These are phyloP conservation scores for Synanthedon tipuliformis DNA, from an alignment of 2,888 invertebrate species.

Conservation along the genomic window DNA sequence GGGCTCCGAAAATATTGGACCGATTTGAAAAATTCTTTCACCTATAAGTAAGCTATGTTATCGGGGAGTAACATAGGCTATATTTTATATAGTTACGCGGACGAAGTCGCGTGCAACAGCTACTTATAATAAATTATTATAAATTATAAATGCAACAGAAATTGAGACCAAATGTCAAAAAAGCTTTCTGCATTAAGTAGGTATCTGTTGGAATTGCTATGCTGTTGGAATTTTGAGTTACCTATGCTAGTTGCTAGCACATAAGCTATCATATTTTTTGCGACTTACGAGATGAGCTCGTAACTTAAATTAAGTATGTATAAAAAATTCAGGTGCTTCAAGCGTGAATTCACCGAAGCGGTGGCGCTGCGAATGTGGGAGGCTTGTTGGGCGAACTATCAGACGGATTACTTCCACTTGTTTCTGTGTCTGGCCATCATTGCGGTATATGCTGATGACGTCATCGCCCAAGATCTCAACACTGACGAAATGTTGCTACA, in stretches of 20 bases:
- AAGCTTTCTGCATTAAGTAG: too few relatives aligned
- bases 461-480: slow-evolving; percentile 90
- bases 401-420: slow-evolving; percentile 95
- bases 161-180: too few relatives aligned
- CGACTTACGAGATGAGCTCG: not conserved
- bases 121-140: too few relatives aligned
- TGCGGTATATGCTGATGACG: slow-evolving; percentile 92
- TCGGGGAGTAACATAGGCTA: too few relatives aligned
- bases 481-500: slow-evolving; percentile 95
- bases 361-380: slow-evolving; percentile 95
- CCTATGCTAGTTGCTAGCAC: too few relatives aligned
- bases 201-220: not conserved
- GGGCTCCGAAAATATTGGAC: too few relatives aligned
- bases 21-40: too few relatives aligned
- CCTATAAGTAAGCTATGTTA: too few relatives aligned
- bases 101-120: too few relatives aligned
- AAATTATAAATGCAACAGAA: too few relatives aligned
- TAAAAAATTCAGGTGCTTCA: slow-evolving; percentile 79
- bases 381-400: slow-evolving; percentile 96
- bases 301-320: slow-evolving; percentile 7
- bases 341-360: slow-evolving; percentile 89
- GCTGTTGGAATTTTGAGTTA: not conserved
- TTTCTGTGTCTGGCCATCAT: slow-evolving; percentile 95
- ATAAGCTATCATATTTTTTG: not conserved
- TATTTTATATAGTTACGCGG: too few relatives aligned